Evolutionary conservation across 2,113 vertebrate genomes (phyloP).

Genomic region (Puntigrus tetrazona): DNA sequence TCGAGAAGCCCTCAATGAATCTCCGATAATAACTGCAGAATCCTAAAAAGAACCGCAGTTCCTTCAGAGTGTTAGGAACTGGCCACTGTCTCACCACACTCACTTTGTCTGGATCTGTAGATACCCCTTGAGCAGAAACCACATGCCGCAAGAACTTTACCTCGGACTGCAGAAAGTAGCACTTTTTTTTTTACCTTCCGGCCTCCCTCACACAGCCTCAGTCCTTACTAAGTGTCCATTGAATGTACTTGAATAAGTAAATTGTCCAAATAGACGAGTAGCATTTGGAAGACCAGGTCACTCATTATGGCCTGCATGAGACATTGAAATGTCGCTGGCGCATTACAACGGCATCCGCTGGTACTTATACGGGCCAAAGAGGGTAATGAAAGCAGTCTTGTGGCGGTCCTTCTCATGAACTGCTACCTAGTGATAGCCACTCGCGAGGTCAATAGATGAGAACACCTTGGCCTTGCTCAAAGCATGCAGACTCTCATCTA

Average conservation of each 20-base stretch:
- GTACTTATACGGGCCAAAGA: not conserved
- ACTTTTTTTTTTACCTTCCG: not conserved
- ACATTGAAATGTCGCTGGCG: not conserved
- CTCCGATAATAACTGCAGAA: no score
- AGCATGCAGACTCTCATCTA: no score
- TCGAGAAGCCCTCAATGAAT: no score
- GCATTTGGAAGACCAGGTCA: not conserved
- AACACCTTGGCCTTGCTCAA: no score
- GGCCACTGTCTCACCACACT: not conserved
- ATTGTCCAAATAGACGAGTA: not conserved
- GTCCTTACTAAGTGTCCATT: not conserved
- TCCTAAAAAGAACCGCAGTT: not conserved
- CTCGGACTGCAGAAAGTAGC: not conserved
- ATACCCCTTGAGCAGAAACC: not conserved
- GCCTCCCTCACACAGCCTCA: slow-evolving; percentile 11
- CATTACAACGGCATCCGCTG: no score
- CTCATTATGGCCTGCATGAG: not conserved
- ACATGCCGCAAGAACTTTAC: not conserved
- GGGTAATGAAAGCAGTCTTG: no score
- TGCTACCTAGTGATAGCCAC: no score
- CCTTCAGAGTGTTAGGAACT: not conserved
- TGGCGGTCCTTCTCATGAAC: no score
- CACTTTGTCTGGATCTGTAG: not conserved
- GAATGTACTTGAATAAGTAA: not conserved
- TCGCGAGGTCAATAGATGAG: no score